phyloP scores from a whole-genome alignment of 2,797 vertebrate genomes.

The Lemur catta region DNA sequence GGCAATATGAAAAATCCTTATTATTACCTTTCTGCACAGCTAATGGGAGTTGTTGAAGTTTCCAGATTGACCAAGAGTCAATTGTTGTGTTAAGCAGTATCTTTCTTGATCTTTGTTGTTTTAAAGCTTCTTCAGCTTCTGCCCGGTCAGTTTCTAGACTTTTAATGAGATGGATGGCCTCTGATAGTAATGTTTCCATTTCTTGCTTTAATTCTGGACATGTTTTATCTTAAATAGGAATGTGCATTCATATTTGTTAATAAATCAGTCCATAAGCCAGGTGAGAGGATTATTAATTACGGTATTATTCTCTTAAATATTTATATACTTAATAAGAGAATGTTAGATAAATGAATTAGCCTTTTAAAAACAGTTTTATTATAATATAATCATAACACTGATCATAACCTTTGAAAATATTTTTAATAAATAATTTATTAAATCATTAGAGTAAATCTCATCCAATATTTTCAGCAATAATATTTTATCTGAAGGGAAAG shows the following conservation, averaged over 20 bases:
- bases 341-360: conserved; percentile 14
- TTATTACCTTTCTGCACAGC: conserved; percentile 87
- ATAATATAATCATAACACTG: neutral
- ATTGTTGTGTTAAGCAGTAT: conserved; percentile 82
- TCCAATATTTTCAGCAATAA: neutral
- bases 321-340: neutral
- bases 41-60: conserved; percentile 85
- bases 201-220: conserved; percentile 84
- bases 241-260: neutral
- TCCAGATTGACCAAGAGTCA: conserved; percentile 87
- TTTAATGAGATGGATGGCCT: conserved; percentile 89
- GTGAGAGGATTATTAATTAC: neutral
- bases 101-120: conserved; percentile 84
- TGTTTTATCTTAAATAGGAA: conserved; percentile 71
- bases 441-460: neutral
- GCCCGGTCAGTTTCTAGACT: conserved; percentile 89
- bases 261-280: neutral
- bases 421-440: conserved; percentile 27
- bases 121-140: conserved; percentile 87
- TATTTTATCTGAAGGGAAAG: conserved; percentile 5
- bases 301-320: neutral
- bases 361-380: neutral
- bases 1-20: neutral
- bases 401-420: conserved; percentile 1
- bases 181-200: conserved; percentile 86